Evolutionary conservation across 2,888 invertebrate species (phyloP).

Genomic region (Yponomeuta evonymella): DNA sequence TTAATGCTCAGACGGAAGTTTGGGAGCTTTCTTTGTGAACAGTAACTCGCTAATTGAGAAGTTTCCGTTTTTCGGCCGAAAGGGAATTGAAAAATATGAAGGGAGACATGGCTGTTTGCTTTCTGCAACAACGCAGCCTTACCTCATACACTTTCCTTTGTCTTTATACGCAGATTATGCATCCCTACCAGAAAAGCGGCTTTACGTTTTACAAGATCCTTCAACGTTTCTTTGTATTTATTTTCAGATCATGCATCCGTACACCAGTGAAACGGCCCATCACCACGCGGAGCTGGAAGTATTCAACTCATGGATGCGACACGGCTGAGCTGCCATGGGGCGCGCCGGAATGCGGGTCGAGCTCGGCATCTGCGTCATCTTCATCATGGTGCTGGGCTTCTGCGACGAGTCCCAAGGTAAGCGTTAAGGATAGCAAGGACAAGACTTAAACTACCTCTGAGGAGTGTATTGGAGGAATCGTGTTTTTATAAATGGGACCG

Average conservation of each 20-base stretch:
- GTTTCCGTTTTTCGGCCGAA: conserved; percentile 25
- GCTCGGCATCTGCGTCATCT: conserved; percentile 52
- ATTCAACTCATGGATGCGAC: conserved; percentile 62
- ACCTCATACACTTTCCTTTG: too few relatives aligned
- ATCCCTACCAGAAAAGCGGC: too few relatives aligned
- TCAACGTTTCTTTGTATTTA: not conserved
- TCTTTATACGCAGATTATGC: conserved; percentile 39
- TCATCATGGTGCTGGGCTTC: conserved; percentile 61
- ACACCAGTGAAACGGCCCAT: not conserved
- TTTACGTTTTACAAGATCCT: too few relatives aligned
- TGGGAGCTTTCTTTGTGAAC: conserved; percentile 40
- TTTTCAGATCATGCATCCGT: conserved; percentile 54
- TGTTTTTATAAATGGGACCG: too few relatives aligned
- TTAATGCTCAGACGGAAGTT: conserved; percentile 43
- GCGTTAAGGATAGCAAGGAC: conserved; percentile 15
- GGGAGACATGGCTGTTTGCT: not conserved
- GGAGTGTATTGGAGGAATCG: too few relatives aligned
- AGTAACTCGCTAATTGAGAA: conserved; percentile 51
- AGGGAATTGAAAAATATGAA: conserved; percentile 17
- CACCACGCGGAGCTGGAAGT: conserved; percentile 21
- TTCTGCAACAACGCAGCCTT: too few relatives aligned
- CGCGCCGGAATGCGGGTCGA: conserved; percentile 53
- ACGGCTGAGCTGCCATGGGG: conserved; percentile 45
- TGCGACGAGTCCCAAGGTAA: conserved; percentile 66
- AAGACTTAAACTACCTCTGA: too few relatives aligned